These are phyloP conservation scores for Tachina fera DNA, from an alignment of 2,888 invertebrate genomes.

Conservation along the genomic window DNA sequence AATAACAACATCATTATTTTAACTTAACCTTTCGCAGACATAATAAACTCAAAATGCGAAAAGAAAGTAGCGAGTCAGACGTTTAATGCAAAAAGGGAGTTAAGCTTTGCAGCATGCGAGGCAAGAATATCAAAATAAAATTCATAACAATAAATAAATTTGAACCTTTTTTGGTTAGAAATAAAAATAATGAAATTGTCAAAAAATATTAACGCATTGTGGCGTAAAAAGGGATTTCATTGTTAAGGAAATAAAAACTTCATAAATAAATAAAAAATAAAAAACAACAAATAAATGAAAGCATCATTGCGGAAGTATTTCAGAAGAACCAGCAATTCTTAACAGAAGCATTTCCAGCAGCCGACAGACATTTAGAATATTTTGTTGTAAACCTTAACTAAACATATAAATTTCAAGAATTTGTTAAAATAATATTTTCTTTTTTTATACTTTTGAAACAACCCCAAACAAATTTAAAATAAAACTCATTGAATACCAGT, in stretches of 20 bases:
- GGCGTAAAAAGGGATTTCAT: constrained; percentile 61
- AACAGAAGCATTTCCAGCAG: background rate
- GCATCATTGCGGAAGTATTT: background rate
- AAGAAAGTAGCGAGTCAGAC: background rate
- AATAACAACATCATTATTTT: constrained; percentile 19
- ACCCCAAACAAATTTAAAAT: constrained; percentile 10
- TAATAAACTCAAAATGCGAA: background rate
- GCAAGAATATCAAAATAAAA: constrained; percentile 13
- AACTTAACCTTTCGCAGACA: constrained; percentile 2
- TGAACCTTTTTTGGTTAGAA: constrained; percentile 27
- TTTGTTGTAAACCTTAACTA: constrained; percentile 47
- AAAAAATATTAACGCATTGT: constrained; percentile 66
- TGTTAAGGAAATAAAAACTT: constrained; percentile 26
- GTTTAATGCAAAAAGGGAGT: background rate
- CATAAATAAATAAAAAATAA: background rate
- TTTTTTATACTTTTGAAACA: constrained; percentile 14
- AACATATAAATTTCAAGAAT: constrained; percentile 46
- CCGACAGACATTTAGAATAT: background rate
- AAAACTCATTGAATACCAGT: background rate
- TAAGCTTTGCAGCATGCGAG: background rate
- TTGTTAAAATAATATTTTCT: constrained; percentile 21
- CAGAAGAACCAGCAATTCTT: background rate
- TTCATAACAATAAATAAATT: constrained; percentile 28
- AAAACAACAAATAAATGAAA: constrained; percentile 23
- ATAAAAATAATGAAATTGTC: constrained; percentile 59